These are phyloP conservation scores for Papilio protenor DNA, from an alignment of 2,888 invertebrate genomes.

Conservation along the genomic window DNA sequence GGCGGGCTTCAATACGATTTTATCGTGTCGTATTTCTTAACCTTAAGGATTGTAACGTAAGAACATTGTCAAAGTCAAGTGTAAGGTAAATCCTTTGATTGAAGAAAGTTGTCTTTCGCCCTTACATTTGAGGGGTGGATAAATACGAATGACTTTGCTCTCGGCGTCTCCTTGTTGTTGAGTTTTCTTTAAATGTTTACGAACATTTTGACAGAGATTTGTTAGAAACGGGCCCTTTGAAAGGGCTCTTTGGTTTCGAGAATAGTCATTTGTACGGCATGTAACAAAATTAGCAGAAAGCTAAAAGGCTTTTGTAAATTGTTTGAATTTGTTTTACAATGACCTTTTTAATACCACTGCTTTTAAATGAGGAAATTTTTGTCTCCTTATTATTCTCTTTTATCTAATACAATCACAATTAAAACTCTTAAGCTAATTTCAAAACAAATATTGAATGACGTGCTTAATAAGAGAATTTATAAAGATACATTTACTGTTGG, in stretches of 20 bases:
- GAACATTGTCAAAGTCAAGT: conserved; percentile 77
- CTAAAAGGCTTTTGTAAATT: background rate
- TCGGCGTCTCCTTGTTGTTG: conserved; percentile 63
- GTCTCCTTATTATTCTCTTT: background rate
- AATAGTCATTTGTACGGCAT: conserved; percentile 28
- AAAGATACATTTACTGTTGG: conserved; percentile 21
- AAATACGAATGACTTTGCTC: conserved; percentile 59
- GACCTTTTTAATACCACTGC: background rate
- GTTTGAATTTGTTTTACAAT: background rate
- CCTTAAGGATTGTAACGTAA: conserved; percentile 74
- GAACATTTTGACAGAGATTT: conserved; percentile 53
- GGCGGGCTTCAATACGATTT: conserved; percentile 60
- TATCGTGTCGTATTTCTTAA: conserved; percentile 75
- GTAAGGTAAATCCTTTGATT: conserved; percentile 80
- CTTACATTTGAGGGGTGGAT: conserved; percentile 64
- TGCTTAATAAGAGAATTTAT: background rate
- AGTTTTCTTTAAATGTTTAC: conserved; percentile 61
- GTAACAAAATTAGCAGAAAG: conserved; percentile 17
- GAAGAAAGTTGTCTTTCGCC: conserved; percentile 70
- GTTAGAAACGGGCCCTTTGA: conserved; percentile 40
- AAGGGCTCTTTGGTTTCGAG: conserved; percentile 40
- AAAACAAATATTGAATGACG: background rate
- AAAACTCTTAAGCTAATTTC: background rate
- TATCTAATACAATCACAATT: background rate
- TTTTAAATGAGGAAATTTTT: background rate